A percentile compares a stretch with the other conserved stretches of the same genome.
Evolutionary conservation across 2,888 invertebrate genomes (phyloP).

Genomic region (Crossocerus cetratus): DNA sequence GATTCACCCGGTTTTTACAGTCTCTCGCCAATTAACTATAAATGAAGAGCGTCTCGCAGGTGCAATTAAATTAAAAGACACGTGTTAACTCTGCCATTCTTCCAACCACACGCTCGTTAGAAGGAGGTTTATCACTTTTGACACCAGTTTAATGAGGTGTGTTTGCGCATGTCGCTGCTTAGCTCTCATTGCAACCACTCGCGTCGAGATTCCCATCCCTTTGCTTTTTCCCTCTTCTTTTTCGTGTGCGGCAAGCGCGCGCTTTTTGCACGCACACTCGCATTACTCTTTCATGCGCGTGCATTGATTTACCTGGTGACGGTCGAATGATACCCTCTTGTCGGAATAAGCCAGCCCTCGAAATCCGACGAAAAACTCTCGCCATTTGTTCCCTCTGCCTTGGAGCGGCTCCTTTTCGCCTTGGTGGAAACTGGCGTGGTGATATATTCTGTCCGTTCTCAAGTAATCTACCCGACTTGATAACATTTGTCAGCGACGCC

Average conservation of each 20-base stretch:
- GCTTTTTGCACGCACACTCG: background rate
- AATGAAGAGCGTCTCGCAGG: background rate
- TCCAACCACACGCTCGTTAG: conserved; percentile 15
- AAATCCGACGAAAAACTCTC: conserved; percentile 20
- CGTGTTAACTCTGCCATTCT: conserved; percentile 5
- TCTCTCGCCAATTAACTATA: conserved; percentile 5
- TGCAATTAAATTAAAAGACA: conserved; percentile 16
- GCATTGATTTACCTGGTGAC: conserved; percentile 29
- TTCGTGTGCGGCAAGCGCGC: background rate
- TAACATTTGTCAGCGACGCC: conserved; percentile 17
- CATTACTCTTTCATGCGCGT: background rate
- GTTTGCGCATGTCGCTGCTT: background rate
- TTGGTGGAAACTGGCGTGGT: conserved; percentile 13
- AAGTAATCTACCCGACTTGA: conserved; percentile 31
- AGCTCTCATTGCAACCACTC: no score
- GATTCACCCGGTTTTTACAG: background rate
- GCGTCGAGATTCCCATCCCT: no score
- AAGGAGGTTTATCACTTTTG: conserved; percentile 13
- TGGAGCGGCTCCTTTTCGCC: conserved; percentile 3
- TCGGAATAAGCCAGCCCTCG: conserved; percentile 23
- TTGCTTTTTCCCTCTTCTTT: no score
- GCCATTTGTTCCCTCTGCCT: conserved; percentile 23
- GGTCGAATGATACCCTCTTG: background rate
- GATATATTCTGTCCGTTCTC: conserved; percentile 28
- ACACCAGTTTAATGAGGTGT: background rate